phyloP scores from a whole-genome alignment of 2,888 invertebrate species.

The Meandrusa payeni region DNA sequence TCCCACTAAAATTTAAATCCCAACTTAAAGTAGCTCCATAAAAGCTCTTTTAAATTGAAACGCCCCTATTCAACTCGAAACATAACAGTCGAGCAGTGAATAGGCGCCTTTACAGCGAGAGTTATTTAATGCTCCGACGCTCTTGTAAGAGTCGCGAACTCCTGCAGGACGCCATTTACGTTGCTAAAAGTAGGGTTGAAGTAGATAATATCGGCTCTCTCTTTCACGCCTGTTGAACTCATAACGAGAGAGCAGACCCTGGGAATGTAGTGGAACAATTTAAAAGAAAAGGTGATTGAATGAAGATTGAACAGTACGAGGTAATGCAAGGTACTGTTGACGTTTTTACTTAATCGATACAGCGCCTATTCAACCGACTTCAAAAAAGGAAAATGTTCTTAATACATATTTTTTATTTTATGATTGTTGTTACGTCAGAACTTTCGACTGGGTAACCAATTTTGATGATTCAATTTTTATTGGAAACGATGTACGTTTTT shows the following conservation, averaged over 20 bases:
- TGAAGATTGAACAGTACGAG: conserved; percentile 21
- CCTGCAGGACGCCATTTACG: conserved; percentile 54
- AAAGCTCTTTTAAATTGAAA: conserved; percentile 25
- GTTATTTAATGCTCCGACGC: conserved; percentile 70
- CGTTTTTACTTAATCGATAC: too few relatives aligned
- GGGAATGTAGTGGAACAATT: conserved; percentile 13
- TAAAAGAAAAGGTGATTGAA: conserved; percentile 22
- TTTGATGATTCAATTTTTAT: too few relatives aligned
- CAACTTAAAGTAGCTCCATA: conserved; percentile 12
- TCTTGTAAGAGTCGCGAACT: conserved; percentile 52
- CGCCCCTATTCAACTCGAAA: conserved; percentile 28
- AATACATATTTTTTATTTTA: too few relatives aligned
- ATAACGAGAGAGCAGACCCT: conserved; percentile 30
- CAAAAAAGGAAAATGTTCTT: too few relatives aligned
- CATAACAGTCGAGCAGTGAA: conserved; percentile 45
- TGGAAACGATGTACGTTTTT: too few relatives aligned
- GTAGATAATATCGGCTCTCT: conserved; percentile 45
- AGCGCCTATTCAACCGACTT: too few relatives aligned
- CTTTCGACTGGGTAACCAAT: too few relatives aligned
- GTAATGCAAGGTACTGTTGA: conserved; percentile 13
- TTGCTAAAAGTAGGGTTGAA: conserved; percentile 53
- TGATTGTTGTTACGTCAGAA: too few relatives aligned
- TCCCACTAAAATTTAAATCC: conserved; percentile 18
- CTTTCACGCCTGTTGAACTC: conserved; percentile 43
- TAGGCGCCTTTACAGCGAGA: conserved; percentile 45